Evolutionary conservation across 2,113 vertebrate genomes (phyloP), one percentile per base, ranked within the genome.

Genomic region (Mionectes macconnelli): DNA sequence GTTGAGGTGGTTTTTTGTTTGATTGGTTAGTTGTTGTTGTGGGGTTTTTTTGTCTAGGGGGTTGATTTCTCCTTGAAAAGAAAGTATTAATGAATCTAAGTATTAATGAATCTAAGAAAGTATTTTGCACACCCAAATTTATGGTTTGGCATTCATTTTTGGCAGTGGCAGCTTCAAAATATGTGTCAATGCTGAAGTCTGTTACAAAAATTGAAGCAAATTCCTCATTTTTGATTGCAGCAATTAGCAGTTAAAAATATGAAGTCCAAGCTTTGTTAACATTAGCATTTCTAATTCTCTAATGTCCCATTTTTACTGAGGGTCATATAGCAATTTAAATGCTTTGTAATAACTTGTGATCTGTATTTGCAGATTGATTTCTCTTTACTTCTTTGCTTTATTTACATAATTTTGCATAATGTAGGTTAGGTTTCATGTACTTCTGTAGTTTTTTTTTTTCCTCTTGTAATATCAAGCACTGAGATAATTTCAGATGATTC

Each of bases 211-310:
- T 55, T 63, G 89, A 93, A 93, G 37, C 8, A 4, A 94, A 86
- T 82, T 76, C 17, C 18, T 94, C 8, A 69, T 67, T 96, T 97
- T 95, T 96, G 97, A 97, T 97, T 93, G 80, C 74, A 72, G 37
- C 64, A 94, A 95, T 95, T 94, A 96, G 56, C 83, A 63, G 87
- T 90, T 92, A 81, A 95, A 96, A 95, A 87, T 63, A 60, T 0
- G 0, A 95, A 96, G 44, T 76, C 64, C 87, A 92, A 85, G 96
- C 56, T 81, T 91, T 86, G 59, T 67, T 89, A 88, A 91, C 64
- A 89, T 96, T 96, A 94, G 31, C 77, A 95, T 97, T 96, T 96
- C 73, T 87, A 97, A 96, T 97, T 95, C 93, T 74, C 45, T 80
- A 74, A 80, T 82, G 69, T 57, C 76, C 80, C 21, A 89, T 94